Percentiles rank a stretch among this genome's conserved stretches.
Conservation (phyloP, 2,113 vertebrate species). For the Hypomesus transpacificus region DNA sequence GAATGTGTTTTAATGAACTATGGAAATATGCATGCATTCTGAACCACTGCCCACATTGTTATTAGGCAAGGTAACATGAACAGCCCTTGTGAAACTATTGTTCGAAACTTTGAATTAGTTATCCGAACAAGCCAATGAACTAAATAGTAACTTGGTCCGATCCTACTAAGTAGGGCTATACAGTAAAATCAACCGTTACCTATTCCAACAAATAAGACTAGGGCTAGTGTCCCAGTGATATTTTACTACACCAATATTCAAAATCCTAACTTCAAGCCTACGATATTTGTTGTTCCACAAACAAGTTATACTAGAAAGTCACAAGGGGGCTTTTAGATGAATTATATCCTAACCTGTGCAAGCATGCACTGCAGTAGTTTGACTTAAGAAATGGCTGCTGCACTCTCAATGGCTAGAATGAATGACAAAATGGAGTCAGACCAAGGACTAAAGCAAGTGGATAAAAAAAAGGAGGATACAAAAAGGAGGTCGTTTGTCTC, state of each 20-base stretch:
- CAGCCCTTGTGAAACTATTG: background rate
- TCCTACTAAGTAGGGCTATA: no score
- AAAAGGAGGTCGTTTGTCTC: constrained; percentile 17
- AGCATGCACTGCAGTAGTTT: constrained; percentile 31
- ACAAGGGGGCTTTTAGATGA: constrained; percentile 15
- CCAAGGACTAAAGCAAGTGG: constrained; percentile 23
- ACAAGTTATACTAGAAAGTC: no score
- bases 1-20: background rate
- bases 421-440: constrained; percentile 67
- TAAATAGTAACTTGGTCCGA: no score
- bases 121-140: no score
- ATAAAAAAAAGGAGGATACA: constrained; percentile 9
- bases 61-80: no score
- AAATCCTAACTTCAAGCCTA: background rate
- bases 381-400: constrained; percentile 67
- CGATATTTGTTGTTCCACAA: no score
- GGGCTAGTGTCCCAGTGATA: background rate
- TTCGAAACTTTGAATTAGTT: no score
- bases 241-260: background rate
- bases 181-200: background rate
- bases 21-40: background rate
- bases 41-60: no score
- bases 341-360: constrained; percentile 23
- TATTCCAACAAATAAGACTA: background rate
- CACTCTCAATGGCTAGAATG: constrained; percentile 32